These are phyloP conservation scores for Balearica regulorum DNA, from an alignment of 2,797 vertebrate species.

Conservation along the genomic window DNA sequence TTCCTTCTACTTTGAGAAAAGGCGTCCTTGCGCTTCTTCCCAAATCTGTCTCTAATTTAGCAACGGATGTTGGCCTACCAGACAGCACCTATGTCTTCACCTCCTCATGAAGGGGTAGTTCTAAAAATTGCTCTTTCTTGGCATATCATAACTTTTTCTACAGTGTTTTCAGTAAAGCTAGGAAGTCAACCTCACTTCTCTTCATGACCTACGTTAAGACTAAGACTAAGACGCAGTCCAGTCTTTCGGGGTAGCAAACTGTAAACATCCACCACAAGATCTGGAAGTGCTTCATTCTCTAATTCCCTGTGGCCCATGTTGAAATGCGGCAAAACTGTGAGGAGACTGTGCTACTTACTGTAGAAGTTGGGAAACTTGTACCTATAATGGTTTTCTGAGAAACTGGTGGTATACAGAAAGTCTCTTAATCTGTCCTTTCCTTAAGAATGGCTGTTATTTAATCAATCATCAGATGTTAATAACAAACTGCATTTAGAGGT, in stretches of 20 bases:
- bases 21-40: background rate
- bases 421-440: background rate
- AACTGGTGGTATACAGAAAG: background rate
- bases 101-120: background rate
- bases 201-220: background rate
- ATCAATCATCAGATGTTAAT: background rate
- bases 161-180: background rate
- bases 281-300: background rate
- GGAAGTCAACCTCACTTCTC: background rate
- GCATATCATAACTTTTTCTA: background rate
- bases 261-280: background rate
- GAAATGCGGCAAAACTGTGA: background rate
- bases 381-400: background rate
- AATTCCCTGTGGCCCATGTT: background rate
- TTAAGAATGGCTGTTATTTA: background rate
- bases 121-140: background rate
- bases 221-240: background rate
- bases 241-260: background rate
- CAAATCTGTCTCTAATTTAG: background rate
- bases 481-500: background rate
- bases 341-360: background rate
- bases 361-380: background rate
- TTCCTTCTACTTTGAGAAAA: background rate
- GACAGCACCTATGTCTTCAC: background rate
- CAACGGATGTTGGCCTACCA: background rate